Evolutionary conservation across 2,888 invertebrate species (phyloP).

Genomic region (Escarpia spicata): DNA sequence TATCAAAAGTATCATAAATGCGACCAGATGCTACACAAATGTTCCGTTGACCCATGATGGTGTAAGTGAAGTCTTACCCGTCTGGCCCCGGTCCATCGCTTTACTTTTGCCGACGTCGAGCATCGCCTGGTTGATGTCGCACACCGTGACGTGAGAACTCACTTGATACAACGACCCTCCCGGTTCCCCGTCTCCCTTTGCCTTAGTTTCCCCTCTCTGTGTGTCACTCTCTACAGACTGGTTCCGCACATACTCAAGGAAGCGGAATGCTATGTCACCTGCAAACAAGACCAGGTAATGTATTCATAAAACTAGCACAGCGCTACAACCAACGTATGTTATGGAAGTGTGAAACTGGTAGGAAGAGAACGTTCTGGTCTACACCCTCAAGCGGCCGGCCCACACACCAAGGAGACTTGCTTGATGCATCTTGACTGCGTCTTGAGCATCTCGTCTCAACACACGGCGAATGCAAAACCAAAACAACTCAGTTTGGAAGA

Average conservation of each 20-base stretch:
- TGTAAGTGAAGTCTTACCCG: background rate
- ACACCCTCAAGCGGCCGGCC: too few relatives aligned
- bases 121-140: conserved; percentile 94
- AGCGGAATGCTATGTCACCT: conserved; percentile 95
- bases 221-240: background rate
- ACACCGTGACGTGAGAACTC: conserved; percentile 65
- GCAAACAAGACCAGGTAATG: conserved; percentile 42
- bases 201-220: background rate
- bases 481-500: too few relatives aligned
- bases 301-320: background rate
- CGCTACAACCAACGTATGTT: too few relatives aligned
- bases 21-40: too few relatives aligned
- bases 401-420: too few relatives aligned
- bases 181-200: background rate
- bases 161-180: background rate
- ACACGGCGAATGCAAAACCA: too few relatives aligned
- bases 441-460: too few relatives aligned
- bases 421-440: too few relatives aligned
- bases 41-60: too few relatives aligned
- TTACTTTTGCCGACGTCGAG: conserved; percentile 86
- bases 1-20: too few relatives aligned
- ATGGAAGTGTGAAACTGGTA: too few relatives aligned
- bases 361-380: too few relatives aligned
- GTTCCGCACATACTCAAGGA: conserved; percentile 66
- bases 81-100: conserved; percentile 66